Percentiles rank a stretch among this genome's conserved stretches.
phyloP scores from a whole-genome alignment of 2,113 vertebrate genomes.

The Atherinomorus stipes region DNA sequence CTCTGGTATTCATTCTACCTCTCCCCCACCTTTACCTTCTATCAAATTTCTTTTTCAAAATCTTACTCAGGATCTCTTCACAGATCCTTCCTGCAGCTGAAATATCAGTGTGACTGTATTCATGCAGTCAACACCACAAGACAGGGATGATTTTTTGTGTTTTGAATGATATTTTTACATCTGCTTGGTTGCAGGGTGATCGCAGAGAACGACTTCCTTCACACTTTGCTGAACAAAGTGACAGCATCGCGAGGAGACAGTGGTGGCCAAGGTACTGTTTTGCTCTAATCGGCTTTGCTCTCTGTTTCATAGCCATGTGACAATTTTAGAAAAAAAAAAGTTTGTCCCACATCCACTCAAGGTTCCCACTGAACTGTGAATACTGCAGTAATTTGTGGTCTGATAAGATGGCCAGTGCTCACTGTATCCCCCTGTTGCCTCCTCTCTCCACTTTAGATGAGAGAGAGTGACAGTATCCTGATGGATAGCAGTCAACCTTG shows the following conservation, averaged over 20 bases:
- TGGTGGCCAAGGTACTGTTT: constrained; percentile 92
- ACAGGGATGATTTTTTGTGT: background rate
- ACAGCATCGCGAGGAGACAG: constrained; percentile 93
- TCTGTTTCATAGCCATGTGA: constrained; percentile 6
- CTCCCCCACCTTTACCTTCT: background rate
- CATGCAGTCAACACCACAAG: background rate
- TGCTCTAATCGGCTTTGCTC: constrained; percentile 6
- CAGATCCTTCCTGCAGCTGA: background rate
- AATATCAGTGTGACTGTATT: background rate
- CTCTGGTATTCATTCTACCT: background rate
- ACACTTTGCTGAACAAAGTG: constrained; percentile 92
- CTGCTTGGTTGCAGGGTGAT: constrained; percentile 83
- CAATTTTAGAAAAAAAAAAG: background rate
- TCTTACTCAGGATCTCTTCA: background rate
- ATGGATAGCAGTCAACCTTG: constrained; percentile 38
- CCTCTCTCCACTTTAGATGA: constrained; percentile 12
- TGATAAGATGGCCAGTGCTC: constrained; percentile 42
- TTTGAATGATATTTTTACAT: constrained; percentile 15
- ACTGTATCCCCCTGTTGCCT: background rate
- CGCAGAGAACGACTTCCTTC: constrained; percentile 95
- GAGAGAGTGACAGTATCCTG: constrained; percentile 52
- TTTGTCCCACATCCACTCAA: background rate
- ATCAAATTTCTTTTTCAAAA: background rate
- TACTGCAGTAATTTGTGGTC: constrained; percentile 27
- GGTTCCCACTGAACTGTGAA: constrained; percentile 31